Conservation (phyloP, 2,113 vertebrate genomes). For the Rhinoderma darwinii region DNA sequence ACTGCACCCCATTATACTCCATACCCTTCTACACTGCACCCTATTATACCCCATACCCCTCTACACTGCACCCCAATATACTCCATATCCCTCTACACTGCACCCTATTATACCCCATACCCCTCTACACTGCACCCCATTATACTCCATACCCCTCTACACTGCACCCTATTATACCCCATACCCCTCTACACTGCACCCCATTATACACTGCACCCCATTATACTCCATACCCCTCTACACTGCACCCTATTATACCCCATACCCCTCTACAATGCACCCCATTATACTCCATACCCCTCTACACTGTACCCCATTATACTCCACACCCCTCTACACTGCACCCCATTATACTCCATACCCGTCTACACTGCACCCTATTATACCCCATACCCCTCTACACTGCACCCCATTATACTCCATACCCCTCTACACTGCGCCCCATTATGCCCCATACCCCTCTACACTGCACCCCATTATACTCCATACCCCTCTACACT, state of each 20-base stretch:
- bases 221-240: neutral
- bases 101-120: no score
- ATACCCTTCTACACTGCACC: no score
- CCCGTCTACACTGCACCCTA: neutral
- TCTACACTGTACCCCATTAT: neutral
- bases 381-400: neutral
- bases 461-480: neutral
- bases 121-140: no score
- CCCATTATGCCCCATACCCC: neutral
- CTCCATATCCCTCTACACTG: no score
- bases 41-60: no score
- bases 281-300: neutral
- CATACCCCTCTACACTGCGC: neutral
- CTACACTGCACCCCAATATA: no score
- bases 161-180: neutral
- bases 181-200: neutral
- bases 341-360: neutral
- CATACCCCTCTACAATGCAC: no score
- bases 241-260: neutral
- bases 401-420: neutral
- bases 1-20: no score
- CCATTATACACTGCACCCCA: neutral
- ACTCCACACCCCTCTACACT: no score
- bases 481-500: neutral
- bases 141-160: no score